Percentiles rank a stretch among this genome's conserved stretches.
These are phyloP conservation scores for Pogonophryne albipinna DNA, from an alignment of 2,797 vertebrate species.

Conservation along the genomic window DNA sequence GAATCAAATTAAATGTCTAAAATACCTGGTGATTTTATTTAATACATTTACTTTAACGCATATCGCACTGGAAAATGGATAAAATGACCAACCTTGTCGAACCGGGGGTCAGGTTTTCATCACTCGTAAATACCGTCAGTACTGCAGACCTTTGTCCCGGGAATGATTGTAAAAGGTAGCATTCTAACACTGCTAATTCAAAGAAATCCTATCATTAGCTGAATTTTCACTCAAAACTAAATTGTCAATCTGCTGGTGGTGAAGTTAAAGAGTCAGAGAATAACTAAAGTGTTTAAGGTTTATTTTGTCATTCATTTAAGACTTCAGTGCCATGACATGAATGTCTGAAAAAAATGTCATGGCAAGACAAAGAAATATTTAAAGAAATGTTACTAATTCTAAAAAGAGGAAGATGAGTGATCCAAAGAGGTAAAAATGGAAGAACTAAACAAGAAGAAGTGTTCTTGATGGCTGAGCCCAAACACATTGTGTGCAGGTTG, in stretches of 20 bases:
- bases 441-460: neutral
- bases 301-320: neutral
- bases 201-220: neutral
- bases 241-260: neutral
- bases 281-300: neutral
- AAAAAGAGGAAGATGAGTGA: neutral
- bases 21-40: too few species aligned
- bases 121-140: too few species aligned
- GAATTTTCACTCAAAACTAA: neutral
- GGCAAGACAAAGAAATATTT: neutral
- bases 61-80: too few species aligned
- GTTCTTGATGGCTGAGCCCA: slow-evolving; percentile 17
- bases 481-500: slow-evolving; percentile 2
- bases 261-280: neutral
- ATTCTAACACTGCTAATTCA: neutral
- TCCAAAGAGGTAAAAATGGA: neutral
- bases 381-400: neutral
- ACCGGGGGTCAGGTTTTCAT: too few species aligned
- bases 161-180: too few species aligned
- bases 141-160: too few species aligned
- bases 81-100: too few species aligned
- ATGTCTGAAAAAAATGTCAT: neutral
- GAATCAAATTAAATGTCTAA: too few species aligned
- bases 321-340: neutral
- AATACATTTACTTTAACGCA: too few species aligned